Percentiles rank a stretch among this genome's conserved stretches.
These are phyloP conservation scores for Machimus atricapillus DNA, from an alignment of 2,888 invertebrate genomes.

Conservation along the genomic window DNA sequence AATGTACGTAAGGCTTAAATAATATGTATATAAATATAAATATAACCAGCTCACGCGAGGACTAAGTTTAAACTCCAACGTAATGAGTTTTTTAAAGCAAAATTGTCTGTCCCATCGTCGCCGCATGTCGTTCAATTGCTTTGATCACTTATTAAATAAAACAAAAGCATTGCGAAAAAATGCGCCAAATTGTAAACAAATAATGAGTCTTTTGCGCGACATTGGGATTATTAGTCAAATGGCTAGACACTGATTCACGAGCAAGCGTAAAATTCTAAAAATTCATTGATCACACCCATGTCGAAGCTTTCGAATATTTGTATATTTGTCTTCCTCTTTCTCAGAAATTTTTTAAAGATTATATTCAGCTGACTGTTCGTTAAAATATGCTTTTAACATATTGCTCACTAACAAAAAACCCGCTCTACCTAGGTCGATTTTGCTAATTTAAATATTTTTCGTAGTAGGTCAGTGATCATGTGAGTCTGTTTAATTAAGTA, in stretches of 20 bases:
- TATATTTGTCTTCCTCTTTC: neutral
- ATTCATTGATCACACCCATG: neutral
- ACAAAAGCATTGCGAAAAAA: neutral
- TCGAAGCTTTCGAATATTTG: neutral
- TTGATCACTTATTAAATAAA: neutral
- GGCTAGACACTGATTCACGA: neutral
- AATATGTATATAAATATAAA: too few species aligned
- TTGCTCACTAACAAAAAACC: neutral
- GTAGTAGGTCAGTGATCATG: neutral
- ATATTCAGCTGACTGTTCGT: neutral
- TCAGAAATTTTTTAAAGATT: neutral
- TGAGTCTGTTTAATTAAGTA: neutral
- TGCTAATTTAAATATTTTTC: neutral
- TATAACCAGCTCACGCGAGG: neutral
- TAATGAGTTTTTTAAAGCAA: neutral
- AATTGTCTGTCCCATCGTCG: neutral
- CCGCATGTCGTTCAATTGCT: neutral
- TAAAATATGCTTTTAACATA: neutral
- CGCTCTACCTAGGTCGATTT: neutral
- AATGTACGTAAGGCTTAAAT: neutral
- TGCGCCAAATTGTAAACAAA: neutral
- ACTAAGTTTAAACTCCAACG: neutral
- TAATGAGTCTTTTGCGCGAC: neutral
- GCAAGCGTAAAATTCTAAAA: neutral
- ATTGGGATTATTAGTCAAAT: neutral